phyloP scores from a whole-genome alignment of 2,888 invertebrate genomes.

The Quadroppia sp. region DNA sequence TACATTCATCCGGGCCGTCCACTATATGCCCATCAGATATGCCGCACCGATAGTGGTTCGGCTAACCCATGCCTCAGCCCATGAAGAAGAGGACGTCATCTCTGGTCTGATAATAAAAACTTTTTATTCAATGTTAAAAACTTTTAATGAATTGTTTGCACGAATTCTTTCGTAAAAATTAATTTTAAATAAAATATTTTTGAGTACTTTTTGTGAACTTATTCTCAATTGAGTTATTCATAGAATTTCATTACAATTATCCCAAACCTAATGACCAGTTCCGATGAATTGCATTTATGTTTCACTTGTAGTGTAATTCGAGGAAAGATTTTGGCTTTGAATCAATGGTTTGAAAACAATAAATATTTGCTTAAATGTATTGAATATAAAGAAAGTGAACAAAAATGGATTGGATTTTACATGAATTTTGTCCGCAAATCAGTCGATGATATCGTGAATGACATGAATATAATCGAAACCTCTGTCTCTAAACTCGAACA shows the following conservation, averaged over 20 bases:
- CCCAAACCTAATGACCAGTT: neutral
- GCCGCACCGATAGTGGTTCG: neutral
- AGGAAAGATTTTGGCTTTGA: neutral
- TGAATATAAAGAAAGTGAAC: slow-evolving; percentile 21
- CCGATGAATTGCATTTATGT: neutral
- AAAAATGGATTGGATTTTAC: slow-evolving; percentile 18
- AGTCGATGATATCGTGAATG: slow-evolving; percentile 11
- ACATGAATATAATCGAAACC: neutral
- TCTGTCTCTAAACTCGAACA: neutral
- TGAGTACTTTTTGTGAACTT: neutral
- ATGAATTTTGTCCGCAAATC: neutral
- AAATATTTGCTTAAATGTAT: slow-evolving; percentile 6
- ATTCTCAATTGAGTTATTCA: neutral
- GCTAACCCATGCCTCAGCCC: neutral
- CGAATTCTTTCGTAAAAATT: neutral
- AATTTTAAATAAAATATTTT: neutral
- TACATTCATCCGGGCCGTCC: slow-evolving; percentile 40
- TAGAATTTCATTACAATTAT: neutral
- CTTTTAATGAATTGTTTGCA: neutral
- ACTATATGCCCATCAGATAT: neutral
- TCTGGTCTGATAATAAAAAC: slow-evolving; percentile 38
- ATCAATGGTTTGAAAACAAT: slow-evolving; percentile 12
- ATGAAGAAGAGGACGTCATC: slow-evolving; percentile 13
- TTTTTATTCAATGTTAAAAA: neutral
- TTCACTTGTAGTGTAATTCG: slow-evolving; percentile 7